Conservation (phyloP, 2,888 invertebrate species). For the Amblyteles armatorius region DNA sequence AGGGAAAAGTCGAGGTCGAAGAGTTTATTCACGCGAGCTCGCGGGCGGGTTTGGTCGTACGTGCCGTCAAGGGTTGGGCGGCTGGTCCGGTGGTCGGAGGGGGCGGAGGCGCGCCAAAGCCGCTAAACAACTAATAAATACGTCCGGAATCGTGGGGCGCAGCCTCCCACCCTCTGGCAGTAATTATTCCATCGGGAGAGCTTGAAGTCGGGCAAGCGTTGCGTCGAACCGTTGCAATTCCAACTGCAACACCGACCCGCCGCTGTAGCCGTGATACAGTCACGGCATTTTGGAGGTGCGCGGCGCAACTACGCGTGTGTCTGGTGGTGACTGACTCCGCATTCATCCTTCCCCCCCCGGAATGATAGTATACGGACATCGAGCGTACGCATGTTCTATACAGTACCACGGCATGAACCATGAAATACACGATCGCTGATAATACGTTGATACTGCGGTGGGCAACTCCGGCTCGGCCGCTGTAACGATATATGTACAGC, state of each 20-base stretch:
- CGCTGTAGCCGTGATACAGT: neutral
- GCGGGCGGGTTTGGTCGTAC: slow-evolving; percentile 3
- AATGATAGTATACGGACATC: neutral
- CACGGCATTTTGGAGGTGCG: slow-evolving; percentile 9
- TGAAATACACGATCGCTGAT: slow-evolving; percentile 64
- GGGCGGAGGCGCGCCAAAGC: slow-evolving; percentile 51
- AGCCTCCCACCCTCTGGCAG: slow-evolving; percentile 29
- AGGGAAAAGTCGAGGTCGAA: slow-evolving; percentile 63
- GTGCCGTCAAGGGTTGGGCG: slow-evolving; percentile 7
- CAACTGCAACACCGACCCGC: neutral
- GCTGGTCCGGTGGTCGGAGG: slow-evolving; percentile 14
- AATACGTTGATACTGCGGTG: slow-evolving; percentile 57
- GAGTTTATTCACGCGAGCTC: slow-evolving; percentile 59
- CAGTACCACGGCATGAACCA: slow-evolving; percentile 33
- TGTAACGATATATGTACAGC: slow-evolving; percentile 61
- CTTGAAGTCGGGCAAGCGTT: slow-evolving; percentile 47
- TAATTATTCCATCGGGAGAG: slow-evolving; percentile 63
- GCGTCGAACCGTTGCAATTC: slow-evolving; percentile 33
- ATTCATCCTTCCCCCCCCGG: slow-evolving; percentile 14
- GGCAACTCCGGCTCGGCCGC: slow-evolving; percentile 33
- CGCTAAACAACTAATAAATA: slow-evolving; percentile 67
- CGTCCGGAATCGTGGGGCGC: slow-evolving; percentile 30
- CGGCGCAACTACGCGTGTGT: neutral
- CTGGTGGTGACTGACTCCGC: slow-evolving; percentile 43
- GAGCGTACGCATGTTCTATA: slow-evolving; percentile 3